Evolutionary conservation across 1,140 invertebrate species (phyloP).

Genomic region (Zaprionus nigranus): DNA sequence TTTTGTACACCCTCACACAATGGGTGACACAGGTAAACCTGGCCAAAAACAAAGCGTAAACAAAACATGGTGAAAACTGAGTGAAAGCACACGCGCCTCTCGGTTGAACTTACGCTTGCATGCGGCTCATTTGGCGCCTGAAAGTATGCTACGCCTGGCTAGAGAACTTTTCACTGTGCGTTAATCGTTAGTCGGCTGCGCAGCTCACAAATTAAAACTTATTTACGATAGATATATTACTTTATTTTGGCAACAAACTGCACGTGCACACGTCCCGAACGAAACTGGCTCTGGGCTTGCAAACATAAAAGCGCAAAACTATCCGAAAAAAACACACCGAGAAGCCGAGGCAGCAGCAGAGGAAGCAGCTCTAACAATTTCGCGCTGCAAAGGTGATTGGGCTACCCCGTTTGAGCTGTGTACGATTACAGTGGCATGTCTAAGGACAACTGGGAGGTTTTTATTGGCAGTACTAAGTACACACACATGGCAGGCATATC

Average conservation of each 20-base stretch:
- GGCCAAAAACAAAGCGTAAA: constrained; percentile 16
- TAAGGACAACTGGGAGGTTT: constrained; percentile 60
- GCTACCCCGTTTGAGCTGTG: constrained; percentile 31
- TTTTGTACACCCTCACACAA: constrained; percentile 1
- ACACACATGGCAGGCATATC: constrained; percentile 3
- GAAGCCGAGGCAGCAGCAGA: constrained; percentile 10
- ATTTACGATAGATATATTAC: not conserved
- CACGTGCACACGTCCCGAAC: constrained; percentile 66
- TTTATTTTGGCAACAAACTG: constrained; percentile 57
- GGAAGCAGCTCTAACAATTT: constrained; percentile 13
- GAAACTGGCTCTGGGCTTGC: constrained; percentile 59
- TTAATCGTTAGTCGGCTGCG: constrained; percentile 4
- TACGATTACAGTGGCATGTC: constrained; percentile 67
- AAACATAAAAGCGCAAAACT: constrained; percentile 76
- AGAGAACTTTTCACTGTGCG: not conserved
- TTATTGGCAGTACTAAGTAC: constrained; percentile 17
- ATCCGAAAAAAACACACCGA: constrained; percentile 8
- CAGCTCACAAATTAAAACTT: not conserved
- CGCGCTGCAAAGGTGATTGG: constrained; percentile 49
- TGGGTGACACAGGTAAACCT: constrained; percentile 2
- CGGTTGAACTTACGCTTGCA: constrained; percentile 74
- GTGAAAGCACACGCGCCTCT: constrained; percentile 7
- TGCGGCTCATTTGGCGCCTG: constrained; percentile 73
- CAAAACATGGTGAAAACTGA: constrained; percentile 13
- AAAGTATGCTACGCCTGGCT: constrained; percentile 59